Conservation (phyloP, 1,140 invertebrate genomes). For the Leptinotarsa texana region DNA sequence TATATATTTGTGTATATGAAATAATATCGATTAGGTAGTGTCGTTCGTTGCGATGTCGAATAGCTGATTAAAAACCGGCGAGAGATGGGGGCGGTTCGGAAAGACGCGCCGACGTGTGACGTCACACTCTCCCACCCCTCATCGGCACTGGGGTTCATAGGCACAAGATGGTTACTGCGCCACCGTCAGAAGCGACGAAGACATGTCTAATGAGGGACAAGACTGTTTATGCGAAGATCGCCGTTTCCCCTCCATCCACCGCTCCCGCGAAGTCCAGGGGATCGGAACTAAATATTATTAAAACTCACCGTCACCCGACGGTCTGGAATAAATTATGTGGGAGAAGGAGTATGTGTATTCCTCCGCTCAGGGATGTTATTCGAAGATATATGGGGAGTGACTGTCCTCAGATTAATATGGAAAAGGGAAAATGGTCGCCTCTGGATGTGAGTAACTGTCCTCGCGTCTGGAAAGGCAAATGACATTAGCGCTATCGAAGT, state of each 20-base stretch:
- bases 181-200: conserved; percentile 23
- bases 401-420: conserved; percentile 22
- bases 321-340: conserved; percentile 30
- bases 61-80: conserved; percentile 25
- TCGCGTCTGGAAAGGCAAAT: conserved; percentile 16
- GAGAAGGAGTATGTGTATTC: conserved; percentile 32
- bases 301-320: conserved; percentile 31
- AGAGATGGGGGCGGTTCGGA: conserved; percentile 21
- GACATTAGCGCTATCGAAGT: conserved; percentile 10
- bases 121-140: conserved; percentile 22
- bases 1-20: neutral
- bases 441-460: neutral
- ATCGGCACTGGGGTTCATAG: conserved; percentile 21
- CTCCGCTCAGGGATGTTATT: conserved; percentile 13
- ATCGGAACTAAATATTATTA: conserved; percentile 33
- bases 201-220: conserved; percentile 31
- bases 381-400: conserved; percentile 21
- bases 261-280: conserved; percentile 1
- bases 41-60: conserved; percentile 16
- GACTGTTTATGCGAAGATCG: conserved; percentile 27
- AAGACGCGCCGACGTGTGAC: conserved; percentile 26
- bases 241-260: conserved; percentile 17
- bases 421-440: conserved; percentile 28
- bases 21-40: conserved; percentile 26
- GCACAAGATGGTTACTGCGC: conserved; percentile 31